phyloP scores from a whole-genome alignment of 2,113 vertebrate species.

The Phycodurus eques region DNA sequence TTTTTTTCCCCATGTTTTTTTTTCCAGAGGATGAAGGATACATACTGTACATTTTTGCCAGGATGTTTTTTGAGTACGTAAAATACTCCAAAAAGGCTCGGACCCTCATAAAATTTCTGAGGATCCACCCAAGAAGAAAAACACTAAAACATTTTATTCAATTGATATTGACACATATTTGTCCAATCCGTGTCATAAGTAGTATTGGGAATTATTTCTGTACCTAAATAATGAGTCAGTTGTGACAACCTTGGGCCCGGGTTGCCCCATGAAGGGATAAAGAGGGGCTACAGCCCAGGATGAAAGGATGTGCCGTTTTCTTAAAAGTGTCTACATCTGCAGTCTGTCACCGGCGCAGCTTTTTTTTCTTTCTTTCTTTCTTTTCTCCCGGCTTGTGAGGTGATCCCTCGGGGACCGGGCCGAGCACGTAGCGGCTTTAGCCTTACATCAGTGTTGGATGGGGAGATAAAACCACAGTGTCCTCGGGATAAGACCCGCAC shows the following conservation, averaged over 20 bases:
- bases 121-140: not conserved
- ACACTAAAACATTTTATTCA: not conserved
- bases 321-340: not conserved
- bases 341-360: not conserved
- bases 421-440: constrained; percentile 20
- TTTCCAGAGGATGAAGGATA: too few species aligned
- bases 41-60: too few species aligned
- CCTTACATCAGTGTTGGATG: constrained; percentile 29
- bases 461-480: constrained; percentile 34
- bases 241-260: not conserved
- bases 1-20: too few species aligned
- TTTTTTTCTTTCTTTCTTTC: constrained; percentile 16
- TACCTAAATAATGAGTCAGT: not conserved
- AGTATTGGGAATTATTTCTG: not conserved
- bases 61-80: too few species aligned
- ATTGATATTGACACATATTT: not conserved
- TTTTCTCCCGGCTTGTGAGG: constrained; percentile 9
- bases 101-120: too few species aligned
- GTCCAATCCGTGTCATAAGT: not conserved
- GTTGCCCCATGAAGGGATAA: not conserved
- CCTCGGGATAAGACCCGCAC: constrained; percentile 11
- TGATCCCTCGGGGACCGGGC: constrained; percentile 2
- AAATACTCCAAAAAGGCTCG: too few species aligned
- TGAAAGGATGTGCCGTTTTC: not conserved
- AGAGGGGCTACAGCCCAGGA: not conserved